phyloP scores from a whole-genome alignment of 2,888 invertebrate genomes.

The Automeris io region DNA sequence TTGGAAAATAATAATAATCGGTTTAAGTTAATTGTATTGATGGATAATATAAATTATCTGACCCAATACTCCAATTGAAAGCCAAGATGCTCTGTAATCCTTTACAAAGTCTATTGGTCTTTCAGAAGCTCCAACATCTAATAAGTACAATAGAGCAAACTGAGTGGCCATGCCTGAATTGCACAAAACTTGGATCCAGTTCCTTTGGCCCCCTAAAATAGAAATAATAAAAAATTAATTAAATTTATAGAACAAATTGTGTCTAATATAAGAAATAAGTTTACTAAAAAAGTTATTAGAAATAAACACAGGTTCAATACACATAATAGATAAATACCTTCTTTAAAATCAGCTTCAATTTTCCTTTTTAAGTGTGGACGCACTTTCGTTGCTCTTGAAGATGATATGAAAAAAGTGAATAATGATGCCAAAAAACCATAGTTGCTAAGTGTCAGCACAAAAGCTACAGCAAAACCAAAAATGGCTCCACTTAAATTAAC shows the following conservation, averaged over 20 bases:
- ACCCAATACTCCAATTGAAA: slow-evolving; percentile 88
- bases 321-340: slow-evolving; percentile 70
- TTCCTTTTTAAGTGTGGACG: slow-evolving; percentile 80
- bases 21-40: background rate
- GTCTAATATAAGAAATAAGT: too few relatives aligned
- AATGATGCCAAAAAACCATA: slow-evolving; percentile 85
- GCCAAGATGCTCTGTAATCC: slow-evolving; percentile 88
- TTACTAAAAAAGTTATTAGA: too few relatives aligned
- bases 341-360: slow-evolving; percentile 86
- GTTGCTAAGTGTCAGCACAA: slow-evolving; percentile 86
- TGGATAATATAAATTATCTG: slow-evolving; percentile 15
- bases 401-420: slow-evolving; percentile 86
- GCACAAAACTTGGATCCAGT: slow-evolving; percentile 93
- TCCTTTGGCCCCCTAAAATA: slow-evolving; percentile 86
- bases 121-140: slow-evolving; percentile 88
- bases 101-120: slow-evolving; percentile 85
- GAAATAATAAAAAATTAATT: background rate
- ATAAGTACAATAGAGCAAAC: slow-evolving; percentile 84
- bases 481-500: slow-evolving; percentile 83
- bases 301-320: background rate
- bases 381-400: slow-evolving; percentile 89
- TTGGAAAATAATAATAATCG: background rate
- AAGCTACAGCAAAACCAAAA: slow-evolving; percentile 83
- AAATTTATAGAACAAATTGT: too few relatives aligned
- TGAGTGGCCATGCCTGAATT: slow-evolving; percentile 93